Base-by-base conservation (phyloP, 2,113 vertebrate species). In the Apeltes quadracus region DNA sequence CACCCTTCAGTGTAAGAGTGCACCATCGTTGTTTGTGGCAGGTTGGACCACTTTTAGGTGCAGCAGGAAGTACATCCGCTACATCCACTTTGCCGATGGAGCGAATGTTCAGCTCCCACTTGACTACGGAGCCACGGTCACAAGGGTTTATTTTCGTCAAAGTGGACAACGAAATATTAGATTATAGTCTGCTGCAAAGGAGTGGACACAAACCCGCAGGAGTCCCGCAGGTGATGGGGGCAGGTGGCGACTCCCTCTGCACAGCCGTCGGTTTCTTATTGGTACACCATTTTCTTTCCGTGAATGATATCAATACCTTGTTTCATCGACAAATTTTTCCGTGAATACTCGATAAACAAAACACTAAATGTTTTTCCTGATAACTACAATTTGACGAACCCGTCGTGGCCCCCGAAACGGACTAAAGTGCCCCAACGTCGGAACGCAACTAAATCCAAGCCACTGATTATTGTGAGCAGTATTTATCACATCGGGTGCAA, bases 301-400 rank as follows among this genome's bases (percentile, higher is more conserved):
- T 69, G 39, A 76, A 66, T 41, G 15, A 51, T 70, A 57, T 51
- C 27, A 78, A 25, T 56, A n/a, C n/a, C n/a, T n/a, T n/a, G n/a
- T n/a, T n/a, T n/a, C 29, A 29, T 3, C 29, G 29, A 29, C 29
- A 29, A 29, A 29, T 29, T 29, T 29, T 29, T 3, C 29, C 29
- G 29, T 29, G 5, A 29, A 29, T 34, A 34, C 32, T 5, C 32
- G 5, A 34, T 34, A 48, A 18, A 15, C 22, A 20, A 29, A 7
- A 1, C 6, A 12, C 25, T 23, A 61, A 61, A 41, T 16, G 8
- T 20, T 43, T 61, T 18, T 3, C 16, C 16, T 10, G 14, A 1
- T 25, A 53, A 13, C 12, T 51, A 29, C 12, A 62, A 1, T 36
- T 36, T 36, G 6, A 36, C 10, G 38, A 38, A 29, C 29, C 29